Base-by-base conservation (phyloP, 2,797 vertebrate species). In the Stomatorhinus walkeri region DNA sequence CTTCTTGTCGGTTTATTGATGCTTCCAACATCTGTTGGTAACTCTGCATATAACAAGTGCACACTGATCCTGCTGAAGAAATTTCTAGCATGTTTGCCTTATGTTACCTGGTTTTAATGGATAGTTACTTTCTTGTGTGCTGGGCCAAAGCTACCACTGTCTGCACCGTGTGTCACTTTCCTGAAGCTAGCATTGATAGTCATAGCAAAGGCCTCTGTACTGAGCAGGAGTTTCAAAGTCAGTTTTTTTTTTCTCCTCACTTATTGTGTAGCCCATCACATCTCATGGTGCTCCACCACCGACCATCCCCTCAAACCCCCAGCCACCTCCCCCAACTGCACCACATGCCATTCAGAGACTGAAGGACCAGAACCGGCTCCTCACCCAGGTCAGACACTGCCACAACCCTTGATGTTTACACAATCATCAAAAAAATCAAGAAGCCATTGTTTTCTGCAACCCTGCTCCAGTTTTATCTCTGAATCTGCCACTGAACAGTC, bases 281-380 rank as follows among this genome's bases (percentile, higher is more conserved):
- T 52, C 94, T 1, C 89, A 93, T 1, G 61, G 91, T 0, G 87
- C 91, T 36, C 93, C 92, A 89, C 89, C 92, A 0, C 61, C 92
- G 83, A 8, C 88, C 0, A 1, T 90, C 36, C 91, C 93, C 16
- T 49, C 90, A 0, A 92, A 90, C 89, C 79, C 92, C 43, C 94
- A 93, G 90, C 92, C 93, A 0, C 91, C 94, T 87, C 93, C 95
- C 1, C 95, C 96, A 88, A 32, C 12, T 14, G 84, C 51, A 86
- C 97, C 96, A 52, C 98, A 98, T 92, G 95, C 96, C 92, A 95
- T 98, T 91, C 95, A 95, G 89, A 96, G 97, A 95, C 94, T 99
- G 92, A 99, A 99, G 92, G 97, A 99, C 86, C 98, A 99, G 94
- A 99, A 99, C 91, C 93, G 96, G 3, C 97, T 98, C 0, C 98